Evolutionary conservation across 2,888 invertebrate genomes (phyloP).

Genomic region (Bimastos eiseni): DNA sequence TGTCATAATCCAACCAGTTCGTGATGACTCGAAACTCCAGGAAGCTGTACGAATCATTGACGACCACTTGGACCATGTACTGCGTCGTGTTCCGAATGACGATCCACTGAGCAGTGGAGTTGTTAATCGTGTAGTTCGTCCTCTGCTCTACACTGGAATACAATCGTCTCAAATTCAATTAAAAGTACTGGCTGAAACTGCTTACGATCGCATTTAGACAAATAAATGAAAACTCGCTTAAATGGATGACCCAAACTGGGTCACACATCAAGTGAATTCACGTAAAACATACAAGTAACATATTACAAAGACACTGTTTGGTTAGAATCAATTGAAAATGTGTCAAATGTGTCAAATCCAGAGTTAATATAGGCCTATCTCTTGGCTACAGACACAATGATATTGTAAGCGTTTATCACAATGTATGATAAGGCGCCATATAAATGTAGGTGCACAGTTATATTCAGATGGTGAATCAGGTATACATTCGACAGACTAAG

Average conservation of each 20-base stretch:
- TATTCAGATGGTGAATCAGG: too few relatives aligned
- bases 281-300: not conserved
- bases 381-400: too few relatives aligned
- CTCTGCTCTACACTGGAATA: not conserved
- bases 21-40: constrained; percentile 41
- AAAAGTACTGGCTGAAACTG: not conserved
- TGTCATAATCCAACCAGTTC: constrained; percentile 38
- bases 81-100: not conserved
- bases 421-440: too few relatives aligned
- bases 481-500: too few relatives aligned
- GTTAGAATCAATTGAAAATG: not conserved
- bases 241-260: not conserved
- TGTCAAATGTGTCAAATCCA: not conserved
- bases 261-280: not conserved
- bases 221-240: not conserved
- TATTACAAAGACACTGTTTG: not conserved
- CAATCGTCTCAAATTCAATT: not conserved
- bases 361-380: not conserved
- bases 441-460: too few relatives aligned
- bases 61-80: not conserved
- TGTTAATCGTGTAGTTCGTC: not conserved
- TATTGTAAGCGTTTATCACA: too few relatives aligned
- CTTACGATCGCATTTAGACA: not conserved
- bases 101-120: not conserved
- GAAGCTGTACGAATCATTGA: constrained; percentile 30